Evolutionary conservation across 2,113 vertebrate genomes (phyloP), one percentile per base, ranked within the genome.

Genomic region (Emydura subglobosa): DNA sequence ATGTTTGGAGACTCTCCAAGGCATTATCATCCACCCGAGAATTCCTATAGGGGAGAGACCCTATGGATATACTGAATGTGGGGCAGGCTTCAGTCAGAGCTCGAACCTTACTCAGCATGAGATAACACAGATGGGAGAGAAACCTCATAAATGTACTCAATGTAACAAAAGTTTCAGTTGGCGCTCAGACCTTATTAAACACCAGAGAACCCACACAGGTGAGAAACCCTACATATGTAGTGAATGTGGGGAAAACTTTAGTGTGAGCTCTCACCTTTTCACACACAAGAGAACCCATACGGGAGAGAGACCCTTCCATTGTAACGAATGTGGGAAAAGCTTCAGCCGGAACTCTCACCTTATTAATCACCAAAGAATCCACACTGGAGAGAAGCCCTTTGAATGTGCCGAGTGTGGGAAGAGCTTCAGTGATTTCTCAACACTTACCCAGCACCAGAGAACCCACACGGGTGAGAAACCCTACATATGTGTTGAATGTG

Each of bases 401-500:
- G 21, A 91, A 83, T 97, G 96, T 17, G 51, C 50, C 24, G 80
- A 93, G 44, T 96, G 97, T 44, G 95, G 93, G 31, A 98, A 98
- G 95, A 86, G 95, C 82, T 98, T 98, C 72, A 76, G 96, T 68
- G 96, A 97, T 88, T 96, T 96, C 90, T 97, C 95, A 81, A 83
- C 85, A 0, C 92, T 98, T 14, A 54, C 90, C 17, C 95, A 97
- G 93, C 96, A 97, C 79, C 96, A 97, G 92, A 59, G 79, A 92
- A 98, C 96, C 39, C 97, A 98, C 95, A 94, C 39, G 0, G 95
- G 95, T 19, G 98, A 98, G 94, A 98, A 98, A 85, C 95, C 97
- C 68, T 97, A 57, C 51, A 50, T 92, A 2, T 97, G 94, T 89
- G 53, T 91, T 27, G 95, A 95, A 9, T 95, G 95, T 27, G 96